A percentile compares a stretch with the other conserved stretches of the same genome.
Evolutionary conservation across 1,140 invertebrate genomes (phyloP).

Genomic region (Mesaphorura yosii): DNA sequence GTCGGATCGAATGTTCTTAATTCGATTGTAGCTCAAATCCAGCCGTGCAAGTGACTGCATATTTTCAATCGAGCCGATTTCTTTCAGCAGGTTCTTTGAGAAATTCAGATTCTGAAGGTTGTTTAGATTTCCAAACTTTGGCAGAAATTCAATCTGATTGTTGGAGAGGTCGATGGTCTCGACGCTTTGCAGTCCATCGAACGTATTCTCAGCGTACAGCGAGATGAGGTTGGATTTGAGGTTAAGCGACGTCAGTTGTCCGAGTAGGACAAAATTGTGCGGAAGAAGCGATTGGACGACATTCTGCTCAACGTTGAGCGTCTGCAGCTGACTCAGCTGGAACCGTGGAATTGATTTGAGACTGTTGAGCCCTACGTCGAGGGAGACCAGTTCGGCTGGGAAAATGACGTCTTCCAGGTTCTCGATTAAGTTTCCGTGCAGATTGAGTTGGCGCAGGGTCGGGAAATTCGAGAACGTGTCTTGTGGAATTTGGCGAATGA

Average conservation of each 20-base stretch:
- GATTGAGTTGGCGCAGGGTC: conserved; percentile 31
- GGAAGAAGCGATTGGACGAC: conserved; percentile 55
- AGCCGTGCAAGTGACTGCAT: conserved; percentile 48
- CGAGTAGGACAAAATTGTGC: conserved; percentile 61
- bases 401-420: conserved; percentile 25
- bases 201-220: conserved; percentile 37
- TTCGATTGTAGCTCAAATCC: conserved; percentile 52
- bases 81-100: conserved; percentile 22
- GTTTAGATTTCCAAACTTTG: conserved; percentile 24
- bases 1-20: conserved; percentile 33
- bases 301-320: conserved; percentile 66
- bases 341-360: conserved; percentile 28
- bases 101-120: conserved; percentile 19
- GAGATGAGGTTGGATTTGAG: conserved; percentile 63
- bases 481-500: conserved; percentile 69
- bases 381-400: conserved; percentile 25
- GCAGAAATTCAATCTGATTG: conserved; percentile 31
- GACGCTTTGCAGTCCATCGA: conserved; percentile 26
- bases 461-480: conserved; percentile 53
- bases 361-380: conserved; percentile 32
- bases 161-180: conserved; percentile 31
- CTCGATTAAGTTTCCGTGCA: conserved; percentile 30
- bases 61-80: conserved; percentile 29
- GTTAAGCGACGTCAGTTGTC: conserved; percentile 59
- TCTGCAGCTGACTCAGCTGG: conserved; percentile 42